These are phyloP conservation scores for Physella acuta DNA, from an alignment of 1,140 invertebrate genomes.

Conservation along the genomic window DNA sequence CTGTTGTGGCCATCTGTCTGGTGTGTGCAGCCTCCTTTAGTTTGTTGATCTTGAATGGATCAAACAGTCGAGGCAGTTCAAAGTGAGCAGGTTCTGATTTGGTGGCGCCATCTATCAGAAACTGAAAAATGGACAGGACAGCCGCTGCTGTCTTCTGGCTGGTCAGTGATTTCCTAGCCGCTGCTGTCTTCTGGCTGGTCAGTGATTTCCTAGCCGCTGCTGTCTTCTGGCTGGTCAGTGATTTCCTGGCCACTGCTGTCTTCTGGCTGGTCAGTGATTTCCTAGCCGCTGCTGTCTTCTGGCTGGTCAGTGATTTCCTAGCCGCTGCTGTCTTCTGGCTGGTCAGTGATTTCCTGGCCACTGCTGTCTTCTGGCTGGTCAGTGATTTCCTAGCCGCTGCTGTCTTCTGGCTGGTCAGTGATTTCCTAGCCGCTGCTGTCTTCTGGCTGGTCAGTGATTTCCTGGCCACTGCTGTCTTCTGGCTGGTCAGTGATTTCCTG, in stretches of 20 bases:
- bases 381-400: too few relatives aligned
- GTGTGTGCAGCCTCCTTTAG: too few relatives aligned
- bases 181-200: constrained; percentile 6
- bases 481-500: background rate
- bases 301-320: too few relatives aligned
- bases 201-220: background rate
- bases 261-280: constrained; percentile 1
- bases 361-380: constrained; percentile 11
- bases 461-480: too few relatives aligned
- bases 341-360: background rate
- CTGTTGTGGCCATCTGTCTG: too few relatives aligned
- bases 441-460: too few relatives aligned
- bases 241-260: constrained; percentile 26
- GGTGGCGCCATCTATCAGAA: constrained; percentile 35
- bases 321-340: constrained; percentile 24
- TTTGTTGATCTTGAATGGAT: background rate
- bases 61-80: constrained; percentile 25
- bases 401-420: constrained; percentile 13
- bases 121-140: constrained; percentile 39
- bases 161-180: background rate
- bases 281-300: constrained; percentile 5
- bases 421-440: background rate
- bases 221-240: constrained; percentile 15
- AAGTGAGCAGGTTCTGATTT: constrained; percentile 30
- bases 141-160: constrained; percentile 24